These are phyloP conservation scores for Apis cerana DNA, from an alignment of 1,140 invertebrate species.

Conservation along the genomic window DNA sequence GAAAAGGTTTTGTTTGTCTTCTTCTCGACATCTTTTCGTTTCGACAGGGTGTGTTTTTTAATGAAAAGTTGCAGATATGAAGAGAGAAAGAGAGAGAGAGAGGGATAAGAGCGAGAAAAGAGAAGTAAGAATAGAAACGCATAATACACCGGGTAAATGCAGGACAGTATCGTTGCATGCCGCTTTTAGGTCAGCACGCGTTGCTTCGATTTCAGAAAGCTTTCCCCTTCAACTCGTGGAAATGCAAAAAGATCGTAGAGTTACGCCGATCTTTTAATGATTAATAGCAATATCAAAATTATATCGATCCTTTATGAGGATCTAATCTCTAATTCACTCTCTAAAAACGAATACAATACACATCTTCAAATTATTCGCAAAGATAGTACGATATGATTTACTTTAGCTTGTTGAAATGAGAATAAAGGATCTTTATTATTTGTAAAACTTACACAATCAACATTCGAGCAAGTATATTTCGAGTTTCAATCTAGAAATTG, in stretches of 20 bases:
- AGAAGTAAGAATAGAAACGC: background rate
- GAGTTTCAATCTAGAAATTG: too few species aligned
- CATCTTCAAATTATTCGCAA: too few species aligned
- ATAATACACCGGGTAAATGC: background rate
- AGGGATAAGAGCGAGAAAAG: too few species aligned
- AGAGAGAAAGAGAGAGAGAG: too few species aligned
- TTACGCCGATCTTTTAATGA: background rate
- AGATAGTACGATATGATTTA: too few species aligned
- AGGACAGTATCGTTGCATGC: background rate
- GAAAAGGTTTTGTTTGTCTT: background rate
- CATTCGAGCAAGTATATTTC: too few species aligned
- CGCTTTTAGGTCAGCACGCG: constrained; percentile 7
- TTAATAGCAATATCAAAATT: background rate
- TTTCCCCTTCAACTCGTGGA: constrained; percentile 22
- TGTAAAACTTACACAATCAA: too few species aligned
- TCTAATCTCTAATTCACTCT: too few species aligned
- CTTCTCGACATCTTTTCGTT: constrained; percentile 9
- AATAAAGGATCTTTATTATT: too few species aligned
- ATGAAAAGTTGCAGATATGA: constrained; percentile 9
- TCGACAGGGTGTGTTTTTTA: background rate
- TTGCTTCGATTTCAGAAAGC: constrained; percentile 39
- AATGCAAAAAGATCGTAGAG: background rate
- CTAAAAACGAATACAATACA: too few species aligned
- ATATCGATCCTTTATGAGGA: too few species aligned
- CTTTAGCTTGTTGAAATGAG: too few species aligned